phyloP scores from a whole-genome alignment of 35 echinoderm and acorn worm genomes.

The Ophiothrix spiculata region DNA sequence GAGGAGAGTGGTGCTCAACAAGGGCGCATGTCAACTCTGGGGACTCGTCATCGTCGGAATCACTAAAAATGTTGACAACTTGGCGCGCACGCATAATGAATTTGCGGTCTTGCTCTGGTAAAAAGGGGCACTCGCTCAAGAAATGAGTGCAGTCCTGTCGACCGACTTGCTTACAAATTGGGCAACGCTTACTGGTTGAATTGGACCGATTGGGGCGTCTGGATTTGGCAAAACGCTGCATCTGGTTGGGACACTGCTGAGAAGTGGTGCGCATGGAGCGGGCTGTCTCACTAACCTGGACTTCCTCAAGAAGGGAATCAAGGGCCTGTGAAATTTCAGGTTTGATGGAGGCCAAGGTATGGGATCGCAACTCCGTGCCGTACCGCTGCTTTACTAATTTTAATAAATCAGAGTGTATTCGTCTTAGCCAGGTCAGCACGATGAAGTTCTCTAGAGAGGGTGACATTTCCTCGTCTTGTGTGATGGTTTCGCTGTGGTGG shows the following conservation, averaged over 20 bases:
- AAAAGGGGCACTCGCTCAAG: constrained; percentile 50
- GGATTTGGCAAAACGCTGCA: background rate
- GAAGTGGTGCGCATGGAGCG: too few relatives aligned
- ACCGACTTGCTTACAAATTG: constrained; percentile 35
- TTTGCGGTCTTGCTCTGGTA: constrained; percentile 26
- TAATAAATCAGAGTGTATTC: constrained; percentile 37
- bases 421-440: constrained; percentile 53
- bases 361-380: constrained; percentile 41
- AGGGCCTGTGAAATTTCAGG: constrained; percentile 59
- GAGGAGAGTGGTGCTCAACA: background rate
- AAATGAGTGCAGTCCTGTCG: constrained; percentile 26
- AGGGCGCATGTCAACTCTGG: background rate
- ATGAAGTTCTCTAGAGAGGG: constrained; percentile 67
- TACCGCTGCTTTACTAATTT: constrained; percentile 56
- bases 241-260: background rate
- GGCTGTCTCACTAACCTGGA: constrained; percentile 16
- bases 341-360: constrained; percentile 41
- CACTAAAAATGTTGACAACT: constrained; percentile 10
- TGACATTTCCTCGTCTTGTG: constrained; percentile 61
- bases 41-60: background rate
- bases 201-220: background rate
- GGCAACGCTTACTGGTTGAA: background rate
- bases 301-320: constrained; percentile 2
- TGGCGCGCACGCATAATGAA: constrained; percentile 47
- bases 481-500: background rate